Conservation (phyloP, 2,797 vertebrate species). For the Sylvia borin region DNA sequence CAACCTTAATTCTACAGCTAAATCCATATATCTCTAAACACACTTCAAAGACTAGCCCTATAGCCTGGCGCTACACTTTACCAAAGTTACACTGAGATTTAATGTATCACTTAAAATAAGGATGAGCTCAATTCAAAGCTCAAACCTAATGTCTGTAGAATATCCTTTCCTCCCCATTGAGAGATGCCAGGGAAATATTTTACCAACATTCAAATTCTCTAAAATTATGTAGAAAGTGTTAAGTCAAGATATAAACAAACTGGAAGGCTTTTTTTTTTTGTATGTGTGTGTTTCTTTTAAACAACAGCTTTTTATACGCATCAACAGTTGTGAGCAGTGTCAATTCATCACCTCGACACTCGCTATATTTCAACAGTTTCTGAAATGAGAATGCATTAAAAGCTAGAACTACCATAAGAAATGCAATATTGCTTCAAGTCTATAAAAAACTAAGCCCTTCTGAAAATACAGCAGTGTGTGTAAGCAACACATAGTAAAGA, state of each 20-base stretch:
- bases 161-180: background rate
- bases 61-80: background rate
- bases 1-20: background rate
- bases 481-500: background rate
- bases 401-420: background rate
- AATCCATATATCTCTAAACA: background rate
- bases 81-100: background rate
- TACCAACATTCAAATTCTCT: background rate
- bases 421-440: background rate
- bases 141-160: background rate
- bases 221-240: background rate
- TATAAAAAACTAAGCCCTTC: background rate
- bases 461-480: background rate
- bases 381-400: background rate
- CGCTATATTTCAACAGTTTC: background rate
- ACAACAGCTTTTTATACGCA: background rate
- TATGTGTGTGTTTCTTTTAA: background rate
- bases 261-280: background rate
- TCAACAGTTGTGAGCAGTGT: background rate
- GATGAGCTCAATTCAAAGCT: background rate
- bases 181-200: background rate
- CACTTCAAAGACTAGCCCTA: background rate
- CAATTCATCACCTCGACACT: background rate
- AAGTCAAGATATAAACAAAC: background rate
- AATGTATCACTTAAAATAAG: background rate